phyloP scores from a whole-genome alignment of 2,797 vertebrate genomes.

The Aselliscus stoliczkanus region DNA sequence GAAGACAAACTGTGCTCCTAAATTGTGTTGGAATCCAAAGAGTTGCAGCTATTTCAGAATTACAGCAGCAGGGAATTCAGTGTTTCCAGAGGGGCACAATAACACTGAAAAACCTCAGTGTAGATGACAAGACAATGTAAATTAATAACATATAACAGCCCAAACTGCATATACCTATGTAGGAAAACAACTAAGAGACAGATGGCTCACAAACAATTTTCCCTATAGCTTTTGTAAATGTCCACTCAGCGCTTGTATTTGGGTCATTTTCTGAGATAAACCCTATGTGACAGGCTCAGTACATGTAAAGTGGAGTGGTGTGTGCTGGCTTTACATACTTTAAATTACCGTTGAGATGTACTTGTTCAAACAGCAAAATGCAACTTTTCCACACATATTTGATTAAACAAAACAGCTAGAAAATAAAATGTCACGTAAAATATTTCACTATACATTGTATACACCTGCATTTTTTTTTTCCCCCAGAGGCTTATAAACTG shows the following conservation, averaged over 20 bases:
- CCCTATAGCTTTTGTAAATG: constrained; percentile 72
- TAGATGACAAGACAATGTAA: constrained; percentile 57
- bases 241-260: constrained; percentile 73
- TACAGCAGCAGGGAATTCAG: background rate
- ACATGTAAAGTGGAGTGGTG: constrained; percentile 47
- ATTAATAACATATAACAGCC: constrained; percentile 63
- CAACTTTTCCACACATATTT: background rate
- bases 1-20: background rate
- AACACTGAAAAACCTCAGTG: constrained; percentile 39
- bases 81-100: background rate
- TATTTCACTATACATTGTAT: constrained; percentile 8
- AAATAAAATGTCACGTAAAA: constrained; percentile 26
- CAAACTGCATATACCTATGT: constrained; percentile 49
- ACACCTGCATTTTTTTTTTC: background rate
- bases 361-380: constrained; percentile 27
- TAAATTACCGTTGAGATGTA: constrained; percentile 47
- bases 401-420: constrained; percentile 18
- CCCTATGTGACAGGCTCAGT: constrained; percentile 71
- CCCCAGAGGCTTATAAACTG: background rate
- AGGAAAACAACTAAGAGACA: constrained; percentile 73
- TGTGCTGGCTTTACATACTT: background rate
- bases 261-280: constrained; percentile 82
- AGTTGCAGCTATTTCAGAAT: constrained; percentile 37
- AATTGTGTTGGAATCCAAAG: constrained; percentile 9
- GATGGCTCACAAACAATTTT: constrained; percentile 79